A percentile compares a stretch with the other conserved stretches of the same genome.
Evolutionary conservation across 2,797 vertebrate species (phyloP).

Genomic region (Prunella strophiata): DNA sequence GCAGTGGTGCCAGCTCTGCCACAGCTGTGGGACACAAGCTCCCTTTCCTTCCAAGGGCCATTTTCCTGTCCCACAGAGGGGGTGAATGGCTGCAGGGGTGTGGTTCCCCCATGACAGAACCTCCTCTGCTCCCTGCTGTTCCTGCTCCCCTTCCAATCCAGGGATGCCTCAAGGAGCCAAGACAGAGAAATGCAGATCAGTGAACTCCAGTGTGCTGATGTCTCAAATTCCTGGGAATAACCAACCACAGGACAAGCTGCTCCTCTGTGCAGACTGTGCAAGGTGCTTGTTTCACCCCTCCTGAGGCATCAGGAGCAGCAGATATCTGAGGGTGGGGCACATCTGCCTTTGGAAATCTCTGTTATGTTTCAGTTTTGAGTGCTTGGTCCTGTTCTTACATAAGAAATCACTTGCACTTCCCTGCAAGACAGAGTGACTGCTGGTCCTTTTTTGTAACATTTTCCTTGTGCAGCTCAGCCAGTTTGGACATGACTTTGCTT

Average conservation of each 20-base stretch:
- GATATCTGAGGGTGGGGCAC: not conserved
- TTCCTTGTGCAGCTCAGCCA: not conserved
- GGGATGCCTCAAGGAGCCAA: not conserved
- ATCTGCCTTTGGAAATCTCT: not conserved
- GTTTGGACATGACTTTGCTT: not conserved
- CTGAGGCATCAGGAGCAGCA: not conserved
- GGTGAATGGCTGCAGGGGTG: not conserved
- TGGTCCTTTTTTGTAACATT: not conserved
- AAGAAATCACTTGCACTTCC: not conserved
- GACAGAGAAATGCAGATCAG: not conserved
- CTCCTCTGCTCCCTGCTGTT: not conserved
- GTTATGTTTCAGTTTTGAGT: not conserved
- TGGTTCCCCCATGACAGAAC: not conserved
- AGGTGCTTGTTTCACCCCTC: not conserved
- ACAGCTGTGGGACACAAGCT: not conserved
- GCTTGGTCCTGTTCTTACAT: not conserved
- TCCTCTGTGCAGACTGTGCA: not conserved
- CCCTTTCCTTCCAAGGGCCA: not conserved
- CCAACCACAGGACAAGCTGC: not conserved
- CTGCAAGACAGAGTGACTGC: not conserved
- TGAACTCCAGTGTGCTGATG: not conserved
- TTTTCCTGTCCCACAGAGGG: not conserved
- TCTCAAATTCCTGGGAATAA: not conserved
- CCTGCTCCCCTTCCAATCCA: not conserved
- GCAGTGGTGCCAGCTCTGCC: not conserved